phyloP scores from a whole-genome alignment of 2,113 vertebrate species.

The Rhinichthys klamathensis region DNA sequence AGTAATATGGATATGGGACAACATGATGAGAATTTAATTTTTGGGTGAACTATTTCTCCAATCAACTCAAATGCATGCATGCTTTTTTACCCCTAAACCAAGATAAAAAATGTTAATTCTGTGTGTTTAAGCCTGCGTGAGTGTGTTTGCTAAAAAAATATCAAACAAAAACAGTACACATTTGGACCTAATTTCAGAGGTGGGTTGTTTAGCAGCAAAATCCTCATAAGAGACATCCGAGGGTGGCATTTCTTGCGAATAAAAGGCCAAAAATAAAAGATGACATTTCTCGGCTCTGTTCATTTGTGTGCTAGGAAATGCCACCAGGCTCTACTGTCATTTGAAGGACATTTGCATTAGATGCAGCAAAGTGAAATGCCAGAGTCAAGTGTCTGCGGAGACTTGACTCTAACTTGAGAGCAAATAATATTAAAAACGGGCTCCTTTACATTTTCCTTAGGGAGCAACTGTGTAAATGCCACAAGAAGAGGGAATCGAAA shows the following conservation, averaged over 20 bases:
- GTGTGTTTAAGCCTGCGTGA: conserved; percentile 6
- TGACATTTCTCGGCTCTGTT: conserved; percentile 56
- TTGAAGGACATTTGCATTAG: conserved; percentile 50
- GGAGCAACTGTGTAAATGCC: conserved; percentile 18
- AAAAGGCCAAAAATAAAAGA: conserved; percentile 54
- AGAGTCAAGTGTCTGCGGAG: conserved; percentile 28
- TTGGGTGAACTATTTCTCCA: neutral
- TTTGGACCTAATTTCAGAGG: conserved; percentile 37
- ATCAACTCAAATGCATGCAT: neutral
- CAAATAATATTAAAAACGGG: conserved; percentile 35
- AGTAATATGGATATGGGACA: neutral
- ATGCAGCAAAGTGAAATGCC: conserved; percentile 46
- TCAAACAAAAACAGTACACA: conserved; percentile 3
- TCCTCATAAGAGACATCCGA: conserved; percentile 41
- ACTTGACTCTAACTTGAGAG: conserved; percentile 31
- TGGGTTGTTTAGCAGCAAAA: conserved; percentile 44
- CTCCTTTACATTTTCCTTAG: conserved; percentile 9
- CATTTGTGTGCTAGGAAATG: conserved; percentile 54
- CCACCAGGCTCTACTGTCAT: conserved; percentile 54
- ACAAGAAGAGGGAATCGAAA: neutral
- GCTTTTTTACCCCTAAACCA: neutral
- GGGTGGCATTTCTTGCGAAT: conserved; percentile 50
- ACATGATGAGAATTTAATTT: neutral
- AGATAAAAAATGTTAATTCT: neutral
- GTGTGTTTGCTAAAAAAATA: conserved; percentile 4